These are phyloP conservation scores for Agrotis ipsilon DNA, from an alignment of 2,888 invertebrate species.

Conservation along the genomic window DNA sequence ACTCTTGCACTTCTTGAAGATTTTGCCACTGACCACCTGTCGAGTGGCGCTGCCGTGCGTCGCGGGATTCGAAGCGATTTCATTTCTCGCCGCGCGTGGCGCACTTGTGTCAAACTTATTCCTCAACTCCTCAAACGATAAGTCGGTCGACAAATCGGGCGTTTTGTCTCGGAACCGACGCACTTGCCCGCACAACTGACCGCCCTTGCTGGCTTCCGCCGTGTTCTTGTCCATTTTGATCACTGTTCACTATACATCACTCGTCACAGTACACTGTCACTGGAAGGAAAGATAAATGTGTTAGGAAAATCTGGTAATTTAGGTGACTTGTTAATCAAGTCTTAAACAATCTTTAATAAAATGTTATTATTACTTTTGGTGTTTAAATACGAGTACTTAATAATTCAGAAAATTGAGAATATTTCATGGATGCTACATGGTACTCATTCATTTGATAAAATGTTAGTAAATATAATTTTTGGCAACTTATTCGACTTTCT, in stretches of 20 bases:
- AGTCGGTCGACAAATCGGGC: slow-evolving; percentile 81
- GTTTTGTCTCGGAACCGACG: slow-evolving; percentile 76
- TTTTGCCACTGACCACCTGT: slow-evolving; percentile 90
- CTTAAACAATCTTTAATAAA: not conserved
- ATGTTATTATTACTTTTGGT: not conserved
- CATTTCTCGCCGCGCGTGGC: slow-evolving; percentile 77
- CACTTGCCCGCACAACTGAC: slow-evolving; percentile 83
- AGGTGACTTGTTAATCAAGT: not conserved
- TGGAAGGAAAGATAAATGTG: slow-evolving; percentile 54
- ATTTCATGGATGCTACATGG: slow-evolving; percentile 38
- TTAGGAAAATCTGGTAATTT: slow-evolving; percentile 21
- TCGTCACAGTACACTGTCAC: slow-evolving; percentile 72
- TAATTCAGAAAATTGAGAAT: not conserved
- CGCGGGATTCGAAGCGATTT: slow-evolving; percentile 86
- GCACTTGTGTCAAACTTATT: slow-evolving; percentile 87
- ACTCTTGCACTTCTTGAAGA: slow-evolving; percentile 96
- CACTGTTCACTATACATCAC: slow-evolving; percentile 67
- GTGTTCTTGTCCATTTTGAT: slow-evolving; percentile 80
- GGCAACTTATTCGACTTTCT: slow-evolving; percentile 23
- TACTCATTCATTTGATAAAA: not conserved
- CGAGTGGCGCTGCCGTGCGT: slow-evolving; percentile 89
- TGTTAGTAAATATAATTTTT: not conserved
- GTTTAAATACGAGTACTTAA: not conserved
- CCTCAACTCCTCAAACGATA: slow-evolving; percentile 86
- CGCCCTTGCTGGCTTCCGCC: slow-evolving; percentile 74